These are phyloP conservation scores for Lycodopsis pacificus DNA, from an alignment of 2,797 vertebrate species.

Conservation along the genomic window DNA sequence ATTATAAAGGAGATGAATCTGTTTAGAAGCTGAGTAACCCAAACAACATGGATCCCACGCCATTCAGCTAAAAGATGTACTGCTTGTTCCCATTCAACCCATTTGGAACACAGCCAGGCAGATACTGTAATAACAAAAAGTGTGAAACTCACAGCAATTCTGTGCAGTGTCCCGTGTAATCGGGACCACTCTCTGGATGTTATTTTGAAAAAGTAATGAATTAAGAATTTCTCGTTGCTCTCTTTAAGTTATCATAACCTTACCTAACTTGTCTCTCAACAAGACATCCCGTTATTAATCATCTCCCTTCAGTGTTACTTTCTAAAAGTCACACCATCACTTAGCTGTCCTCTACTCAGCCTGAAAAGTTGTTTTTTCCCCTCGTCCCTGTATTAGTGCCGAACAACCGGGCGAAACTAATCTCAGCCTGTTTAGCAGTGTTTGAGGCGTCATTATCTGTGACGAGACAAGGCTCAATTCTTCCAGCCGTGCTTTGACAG, in stretches of 20 bases:
- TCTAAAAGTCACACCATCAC: not conserved
- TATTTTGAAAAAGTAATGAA: not conserved
- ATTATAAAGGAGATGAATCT: not conserved
- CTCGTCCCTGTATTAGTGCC: not conserved
- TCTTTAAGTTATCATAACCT: too few species aligned
- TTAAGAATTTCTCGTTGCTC: not conserved
- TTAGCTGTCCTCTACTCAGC: not conserved
- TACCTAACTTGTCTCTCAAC: not conserved
- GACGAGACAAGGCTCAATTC: slow-evolving; percentile 23
- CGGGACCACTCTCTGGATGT: not conserved
- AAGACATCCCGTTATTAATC: not conserved
- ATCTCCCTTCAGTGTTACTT: not conserved
- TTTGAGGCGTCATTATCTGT: slow-evolving; percentile 25
- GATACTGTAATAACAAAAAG: not conserved
- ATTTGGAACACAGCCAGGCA: not conserved
- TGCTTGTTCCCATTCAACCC: not conserved
- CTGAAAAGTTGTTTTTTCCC: not conserved
- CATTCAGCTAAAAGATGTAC: not conserved
- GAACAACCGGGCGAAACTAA: slow-evolving; percentile 24
- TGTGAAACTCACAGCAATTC: not conserved
- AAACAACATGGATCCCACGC: not conserved
- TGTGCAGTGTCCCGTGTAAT: not conserved
- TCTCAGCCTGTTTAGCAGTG: slow-evolving; percentile 32
- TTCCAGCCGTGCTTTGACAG: slow-evolving; percentile 5
- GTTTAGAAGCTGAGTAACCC: not conserved